These are phyloP conservation scores for Gryllus longicercus DNA, from an alignment of 2,888 invertebrate species.

Conservation along the genomic window DNA sequence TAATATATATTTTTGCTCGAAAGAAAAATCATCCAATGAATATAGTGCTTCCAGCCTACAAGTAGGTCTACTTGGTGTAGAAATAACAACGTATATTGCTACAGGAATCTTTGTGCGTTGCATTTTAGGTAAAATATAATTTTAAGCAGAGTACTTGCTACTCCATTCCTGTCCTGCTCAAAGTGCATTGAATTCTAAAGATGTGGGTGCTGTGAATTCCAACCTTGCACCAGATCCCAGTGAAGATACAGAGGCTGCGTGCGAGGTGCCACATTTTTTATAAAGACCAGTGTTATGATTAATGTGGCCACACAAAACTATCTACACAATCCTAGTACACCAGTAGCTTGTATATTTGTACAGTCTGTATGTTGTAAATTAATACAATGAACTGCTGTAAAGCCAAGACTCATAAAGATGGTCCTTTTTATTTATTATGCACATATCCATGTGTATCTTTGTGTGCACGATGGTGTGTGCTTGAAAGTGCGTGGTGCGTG, in stretches of 20 bases:
- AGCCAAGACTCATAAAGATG: slow-evolving; percentile 3
- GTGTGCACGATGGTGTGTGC: neutral
- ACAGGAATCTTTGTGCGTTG: neutral
- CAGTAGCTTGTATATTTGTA: slow-evolving; percentile 17
- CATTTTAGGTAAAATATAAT: slow-evolving; percentile 6
- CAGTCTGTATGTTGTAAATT: neutral
- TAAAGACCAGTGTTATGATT: slow-evolving; percentile 6
- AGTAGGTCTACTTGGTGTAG: neutral
- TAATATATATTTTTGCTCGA: slow-evolving; percentile 3
- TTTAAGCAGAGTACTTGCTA: neutral
- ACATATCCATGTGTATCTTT: neutral
- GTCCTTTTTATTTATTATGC: slow-evolving; percentile 17
- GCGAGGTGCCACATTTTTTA: neutral
- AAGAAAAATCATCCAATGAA: neutral
- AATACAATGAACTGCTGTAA: slow-evolving; percentile 17
- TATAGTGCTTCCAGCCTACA: slow-evolving; percentile 10
- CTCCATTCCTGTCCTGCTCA: slow-evolving; percentile 17
- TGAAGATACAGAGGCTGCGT: neutral
- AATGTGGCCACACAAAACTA: slow-evolving; percentile 6
- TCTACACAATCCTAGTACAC: slow-evolving; percentile 17
- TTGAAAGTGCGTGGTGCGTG: neutral
- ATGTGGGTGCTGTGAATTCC: slow-evolving; percentile 17
- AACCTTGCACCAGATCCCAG: slow-evolving; percentile 8
- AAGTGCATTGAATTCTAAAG: slow-evolving; percentile 6
- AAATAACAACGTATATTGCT: neutral